phyloP scores from a whole-genome alignment of 1,140 invertebrate genomes.

The Pissodes strobi region DNA sequence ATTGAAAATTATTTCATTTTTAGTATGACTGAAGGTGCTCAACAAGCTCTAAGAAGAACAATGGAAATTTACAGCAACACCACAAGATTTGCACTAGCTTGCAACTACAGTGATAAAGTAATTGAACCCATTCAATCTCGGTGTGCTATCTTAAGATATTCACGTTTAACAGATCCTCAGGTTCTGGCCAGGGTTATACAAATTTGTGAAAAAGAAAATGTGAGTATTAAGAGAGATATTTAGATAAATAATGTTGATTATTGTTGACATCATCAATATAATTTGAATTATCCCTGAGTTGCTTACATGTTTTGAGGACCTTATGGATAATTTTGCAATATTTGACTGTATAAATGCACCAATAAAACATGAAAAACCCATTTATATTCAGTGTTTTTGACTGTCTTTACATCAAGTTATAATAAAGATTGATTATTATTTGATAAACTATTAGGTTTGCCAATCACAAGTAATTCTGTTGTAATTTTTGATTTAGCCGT shows the following conservation, averaged over 20 bases:
- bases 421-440: too few species aligned
- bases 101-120: slow-evolving; percentile 98
- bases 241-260: slow-evolving; percentile 17
- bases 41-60: slow-evolving; percentile 94
- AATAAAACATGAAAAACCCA: too few species aligned
- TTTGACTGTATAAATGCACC: too few species aligned
- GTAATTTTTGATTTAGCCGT: too few species aligned
- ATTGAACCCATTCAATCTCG: slow-evolving; percentile 99
- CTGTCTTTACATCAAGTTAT: too few species aligned
- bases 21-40: slow-evolving; percentile 97
- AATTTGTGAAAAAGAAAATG: slow-evolving; percentile 76
- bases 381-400: too few species aligned
- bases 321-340: too few species aligned
- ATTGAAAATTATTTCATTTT: slow-evolving; percentile 27
- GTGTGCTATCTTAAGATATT: slow-evolving; percentile 96
- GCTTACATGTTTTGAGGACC: too few species aligned
- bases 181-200: slow-evolving; percentile 80
- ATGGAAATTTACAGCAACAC: slow-evolving; percentile 99
- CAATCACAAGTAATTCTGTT: too few species aligned
- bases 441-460: too few species aligned
- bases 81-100: slow-evolving; percentile 96
- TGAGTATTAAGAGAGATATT: slow-evolving; percentile 55
- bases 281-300: not conserved
- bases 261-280: not conserved
- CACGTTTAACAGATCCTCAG: slow-evolving; percentile 87